Conservation (phyloP, 2,113 vertebrate genomes). For the Ploceus nigricollis region DNA sequence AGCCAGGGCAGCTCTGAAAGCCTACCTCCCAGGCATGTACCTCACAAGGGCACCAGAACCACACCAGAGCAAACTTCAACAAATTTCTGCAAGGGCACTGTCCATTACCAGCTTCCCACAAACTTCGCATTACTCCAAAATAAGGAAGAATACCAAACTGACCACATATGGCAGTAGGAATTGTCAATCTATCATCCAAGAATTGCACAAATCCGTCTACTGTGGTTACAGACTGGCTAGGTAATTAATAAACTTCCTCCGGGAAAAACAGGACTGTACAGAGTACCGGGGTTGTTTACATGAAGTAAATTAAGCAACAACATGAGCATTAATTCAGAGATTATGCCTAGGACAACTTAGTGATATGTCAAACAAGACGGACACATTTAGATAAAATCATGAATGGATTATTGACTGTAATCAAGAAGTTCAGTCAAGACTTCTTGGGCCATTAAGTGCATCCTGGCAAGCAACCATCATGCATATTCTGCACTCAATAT, state of each 20-base stretch:
- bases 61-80: not conserved
- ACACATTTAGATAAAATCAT: conserved; percentile 9
- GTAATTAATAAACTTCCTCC: not conserved
- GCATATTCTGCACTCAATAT: not conserved
- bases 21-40: not conserved
- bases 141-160: not conserved
- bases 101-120: not conserved
- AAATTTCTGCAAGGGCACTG: not conserved
- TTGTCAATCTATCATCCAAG: not conserved
- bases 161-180: not conserved
- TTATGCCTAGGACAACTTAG: not conserved
- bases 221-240: not conserved
- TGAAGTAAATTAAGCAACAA: conserved; percentile 3
- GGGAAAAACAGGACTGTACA: not conserved
- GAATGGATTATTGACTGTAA: conserved; percentile 3
- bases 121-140: not conserved
- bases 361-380: not conserved
- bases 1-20: not conserved
- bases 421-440: not conserved
- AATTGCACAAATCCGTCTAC: not conserved
- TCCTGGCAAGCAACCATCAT: not conserved
- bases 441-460: not conserved
- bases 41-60: not conserved
- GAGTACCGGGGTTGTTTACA: not conserved
- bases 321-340: conserved; percentile 3